Evolutionary conservation across 2,797 vertebrate genomes (phyloP), one percentile per base, ranked within the genome.

Genomic region (Siniperca obscura): DNA sequence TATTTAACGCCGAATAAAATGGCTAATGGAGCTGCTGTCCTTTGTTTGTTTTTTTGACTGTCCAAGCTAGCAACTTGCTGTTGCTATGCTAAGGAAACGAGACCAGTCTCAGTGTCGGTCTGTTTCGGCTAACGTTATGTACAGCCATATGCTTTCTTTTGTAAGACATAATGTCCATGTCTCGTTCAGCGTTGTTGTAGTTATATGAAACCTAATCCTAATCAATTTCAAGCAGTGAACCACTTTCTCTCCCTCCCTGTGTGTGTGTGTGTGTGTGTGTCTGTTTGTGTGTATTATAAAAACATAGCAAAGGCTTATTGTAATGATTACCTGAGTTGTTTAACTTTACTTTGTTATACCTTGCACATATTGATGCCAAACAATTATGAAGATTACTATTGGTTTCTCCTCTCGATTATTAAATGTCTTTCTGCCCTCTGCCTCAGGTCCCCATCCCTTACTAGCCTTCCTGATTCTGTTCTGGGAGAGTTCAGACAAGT

Each of bases 401-500:
- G n/a, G 4, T 59, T 12, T 57, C 9, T 44, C 7, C 10, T 11
- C 12, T 11, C 10, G 1, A 40, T 60, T 2, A 30, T 17, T 52
- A 3, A 38, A 19, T 27, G 8, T 40, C 4, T 66, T 7, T 69
- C 12, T 86, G 13, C 44, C 19, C n/a, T 52, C 46, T 78, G 9
- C 38, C 40, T 25, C 74, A 89, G 85, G 68, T 86, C 82, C 86
- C 83, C 66, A 21, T 17, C 72, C 90, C 91, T 73, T 75, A 12
- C 76, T 87, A 95, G 95, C 94, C 89, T 94, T 92, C 93, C 94
- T 92, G 93, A 96, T 98, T 98, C 96, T 94, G 96, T 97, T 96
- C 90, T 95, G 95, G 93, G 95, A 97, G 95, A 94, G 90, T 96
- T 97, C 96, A 95, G 93, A 93, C 95, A 94, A 95, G 94, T 93